Base-by-base conservation (phyloP, 2,113 vertebrate genomes). In the Aphyosemion australe region DNA sequence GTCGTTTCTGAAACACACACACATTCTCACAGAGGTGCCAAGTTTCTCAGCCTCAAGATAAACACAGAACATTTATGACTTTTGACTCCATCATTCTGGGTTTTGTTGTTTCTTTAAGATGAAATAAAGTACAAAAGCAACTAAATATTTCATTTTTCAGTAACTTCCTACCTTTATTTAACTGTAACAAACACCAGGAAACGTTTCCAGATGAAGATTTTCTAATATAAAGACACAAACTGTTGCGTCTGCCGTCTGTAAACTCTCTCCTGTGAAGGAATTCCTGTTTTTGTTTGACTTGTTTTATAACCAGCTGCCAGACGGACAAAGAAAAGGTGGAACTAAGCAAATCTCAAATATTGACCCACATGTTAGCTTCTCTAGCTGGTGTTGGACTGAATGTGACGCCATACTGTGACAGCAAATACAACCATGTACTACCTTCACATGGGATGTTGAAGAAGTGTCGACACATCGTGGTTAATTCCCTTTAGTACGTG, bases 21-120 rank as follows among this genome's bases (percentile, higher is more conserved):
- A 74, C 82, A 85, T 86, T 88, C 85, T 78, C 83, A 62, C 68
- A 5, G 58, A 69, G 79, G 82, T 83, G 78, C 70, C 8, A 84
- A 60, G 41, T 82, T 85, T 76, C 77, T 81, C 86, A 65, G 79
- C 83, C 78, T 55, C 61, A 65, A 80, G 84, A 82, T 80, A 83
- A 87, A 88, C 86, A 83, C 61, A 16, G 59, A 57, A 45, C 54
- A 4, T 84, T 86, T 87, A 81, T 59, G 84, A 74, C 76, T 78
- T 84, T 78, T 72, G 73, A 83, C 84, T 74, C 32, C 46, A 10
- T 55, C 49, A n/a, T 48, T 19, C 46, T 19, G 46, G 12, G 10
- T 42, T 42, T 41, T 42, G 10, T 42, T 9, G 66, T n/a, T 39
- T 39, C 37, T 39, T 8, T 39, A 10, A 39, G 8, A 14, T 52